Base-by-base conservation (phyloP, 2,888 invertebrate species). In the Autographa gamma region DNA sequence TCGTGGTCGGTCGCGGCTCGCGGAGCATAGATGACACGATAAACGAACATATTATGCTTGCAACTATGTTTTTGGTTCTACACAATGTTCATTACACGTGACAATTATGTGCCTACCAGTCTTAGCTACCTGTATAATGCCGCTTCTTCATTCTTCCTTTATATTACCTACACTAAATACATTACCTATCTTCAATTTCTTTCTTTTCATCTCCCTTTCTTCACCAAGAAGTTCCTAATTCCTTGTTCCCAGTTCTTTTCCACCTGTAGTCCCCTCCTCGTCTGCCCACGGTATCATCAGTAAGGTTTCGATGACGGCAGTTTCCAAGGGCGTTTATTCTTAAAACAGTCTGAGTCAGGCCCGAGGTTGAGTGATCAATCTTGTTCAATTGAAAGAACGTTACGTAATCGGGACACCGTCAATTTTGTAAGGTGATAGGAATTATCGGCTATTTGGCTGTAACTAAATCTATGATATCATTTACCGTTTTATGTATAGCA, bases 351-450 rank as follows among this genome's bases (percentile, higher is more conserved):
- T 92, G 93, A 93, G 82, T 93, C 93, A 92, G 88, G 85, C 90
- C 88, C 88, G 84, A 86, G 88, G 85, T 74, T 80, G 84, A 84
- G 87, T 83, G 90, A 94, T 94, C 94, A 92, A 93, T 94, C 93
- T 91, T 88, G 84, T 82, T 89, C 93, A 93, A 93, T 93, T 93
- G 84, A 82, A 88, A 76, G 76, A 69, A 74, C 72, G 81, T 91
- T 91, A 86, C 91, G 92, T 89, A 92, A 93, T 86, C 86, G 82
- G 76, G 81, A 77, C 76, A 74, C 73, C 71, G 74, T 70, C 73
- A 75, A 79, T 82, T 82, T 75, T 58, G 18, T 79, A 79, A 79
- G 82, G 75, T 82, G 82, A 76, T 84, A 79, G 82, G 67, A 82
- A 76, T 77, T 76, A 78, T 82, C 75, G 73, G 60, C 56, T 74